Percentiles rank a stretch among this genome's conserved stretches.
phyloP scores from a whole-genome alignment of 2,888 invertebrate species.

The Liopterus haemorrhoidalis region DNA sequence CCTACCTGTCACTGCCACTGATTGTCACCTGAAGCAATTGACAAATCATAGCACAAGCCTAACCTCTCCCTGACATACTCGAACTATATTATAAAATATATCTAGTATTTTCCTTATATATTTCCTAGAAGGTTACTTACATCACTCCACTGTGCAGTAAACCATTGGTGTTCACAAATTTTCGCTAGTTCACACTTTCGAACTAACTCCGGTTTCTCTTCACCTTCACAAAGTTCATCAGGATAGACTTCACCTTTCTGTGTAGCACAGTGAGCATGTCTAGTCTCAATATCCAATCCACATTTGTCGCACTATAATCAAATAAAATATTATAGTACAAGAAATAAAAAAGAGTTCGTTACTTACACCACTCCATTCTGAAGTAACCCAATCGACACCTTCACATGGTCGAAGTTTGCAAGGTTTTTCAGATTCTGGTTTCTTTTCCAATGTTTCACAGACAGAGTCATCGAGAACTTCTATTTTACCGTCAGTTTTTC shows the following conservation, averaged over 20 bases:
- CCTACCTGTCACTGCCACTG: too few species aligned
- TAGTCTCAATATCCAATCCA: conserved; percentile 66
- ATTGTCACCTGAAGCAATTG: too few species aligned
- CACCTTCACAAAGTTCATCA: conserved; percentile 60
- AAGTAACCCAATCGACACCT: conserved; percentile 84
- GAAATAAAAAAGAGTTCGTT: conserved; percentile 4
- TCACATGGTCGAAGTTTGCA: conserved; percentile 81
- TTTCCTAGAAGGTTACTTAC: conserved; percentile 46
- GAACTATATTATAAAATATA: too few species aligned
- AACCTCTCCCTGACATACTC: too few species aligned
- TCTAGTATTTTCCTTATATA: too few species aligned
- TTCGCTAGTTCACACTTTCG: conserved; percentile 58
- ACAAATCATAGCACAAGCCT: too few species aligned
- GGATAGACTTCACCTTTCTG: conserved; percentile 61
- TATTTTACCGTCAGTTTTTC: conserved; percentile 58
- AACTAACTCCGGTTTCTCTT: conserved; percentile 58
- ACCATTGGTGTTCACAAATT: conserved; percentile 78
- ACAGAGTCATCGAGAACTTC: conserved; percentile 61
- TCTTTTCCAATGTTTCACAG: conserved; percentile 56
- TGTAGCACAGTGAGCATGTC: conserved; percentile 68
- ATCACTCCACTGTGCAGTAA: conserved; percentile 87
- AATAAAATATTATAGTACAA: conserved; percentile 15
- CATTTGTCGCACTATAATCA: conserved; percentile 69
- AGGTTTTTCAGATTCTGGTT: conserved; percentile 61
- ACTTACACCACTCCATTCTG: conserved; percentile 84